phyloP scores from a whole-genome alignment of 2,888 invertebrate species.

The Ochlodes sylvanus region DNA sequence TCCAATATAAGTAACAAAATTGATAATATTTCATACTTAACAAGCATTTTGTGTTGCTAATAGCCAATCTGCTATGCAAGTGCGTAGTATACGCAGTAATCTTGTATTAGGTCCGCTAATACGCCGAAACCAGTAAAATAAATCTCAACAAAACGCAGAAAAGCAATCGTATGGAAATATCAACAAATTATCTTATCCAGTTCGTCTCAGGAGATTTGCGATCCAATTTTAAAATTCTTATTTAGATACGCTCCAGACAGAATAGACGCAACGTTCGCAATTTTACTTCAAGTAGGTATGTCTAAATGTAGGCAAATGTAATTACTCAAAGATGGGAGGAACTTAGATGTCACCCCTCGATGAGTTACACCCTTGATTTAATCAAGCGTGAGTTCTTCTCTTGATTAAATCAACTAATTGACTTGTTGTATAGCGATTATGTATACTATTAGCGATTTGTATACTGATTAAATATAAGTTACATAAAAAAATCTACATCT shows the following conservation, averaged over 20 bases:
- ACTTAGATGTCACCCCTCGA: constrained; percentile 49
- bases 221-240: constrained; percentile 73
- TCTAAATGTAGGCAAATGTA: constrained; percentile 72
- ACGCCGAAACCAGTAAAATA: neutral
- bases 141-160: constrained; percentile 13
- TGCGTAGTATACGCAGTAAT: no score
- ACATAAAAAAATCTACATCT: neutral
- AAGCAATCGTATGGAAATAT: constrained; percentile 41
- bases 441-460: no score
- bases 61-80: no score
- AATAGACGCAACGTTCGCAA: constrained; percentile 68
- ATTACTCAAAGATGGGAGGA: constrained; percentile 62
- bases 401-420: constrained; percentile 48
- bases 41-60: no score
- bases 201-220: constrained; percentile 54
- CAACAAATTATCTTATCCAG: constrained; percentile 51
- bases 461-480: neutral
- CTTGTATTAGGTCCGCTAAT: neutral
- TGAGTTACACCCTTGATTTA: constrained; percentile 58
- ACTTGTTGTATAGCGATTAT: constrained; percentile 33
- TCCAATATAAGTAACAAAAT: no score
- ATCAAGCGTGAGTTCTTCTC: constrained; percentile 50
- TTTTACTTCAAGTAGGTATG: constrained; percentile 55
- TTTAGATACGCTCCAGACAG: constrained; percentile 58
- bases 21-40: no score